Evolutionary conservation across 2,797 vertebrate genomes (phyloP), one percentile per base, ranked within the genome.

Genomic region (Lates japonicus): DNA sequence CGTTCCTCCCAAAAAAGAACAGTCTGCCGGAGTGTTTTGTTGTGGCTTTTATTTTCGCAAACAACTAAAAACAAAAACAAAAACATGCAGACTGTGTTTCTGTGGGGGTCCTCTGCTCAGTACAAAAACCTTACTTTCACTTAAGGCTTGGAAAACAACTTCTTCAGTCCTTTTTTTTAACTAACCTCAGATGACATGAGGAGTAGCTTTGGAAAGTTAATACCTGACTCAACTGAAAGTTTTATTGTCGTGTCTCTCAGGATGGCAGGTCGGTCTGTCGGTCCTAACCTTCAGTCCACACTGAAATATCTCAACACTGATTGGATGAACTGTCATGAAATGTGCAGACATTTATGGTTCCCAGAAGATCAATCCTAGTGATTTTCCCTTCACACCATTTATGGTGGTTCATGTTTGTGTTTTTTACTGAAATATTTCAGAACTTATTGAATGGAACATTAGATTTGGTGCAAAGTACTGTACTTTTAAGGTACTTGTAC

Each of bases 11-110:
- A 8, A 49, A 55, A 59, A 63, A 42, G 59, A 68, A 61, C 41
- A 10, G n/a, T 41, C 48, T 72, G 41, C 2, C 12, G 37, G 41
- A 58, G 19, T 60, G 49, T 61, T 72, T 16, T 70, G 31, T 62
- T 72, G 20, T 73, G 35, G 29, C 12, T 83, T 71, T 58, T 7
- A 70, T 77, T 70, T 80, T 51, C 19, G 59, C 31, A 66, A n/a
- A 49, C 13, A 37, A 3, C 9, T 7, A 16, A 17, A 8, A 11
- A 22, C 12, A 20, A 5, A 5, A 35, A 3, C 7, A 13, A 54
- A 13, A 55, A 19, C 14, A 54, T 57, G 33, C 51, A 64, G 17
- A 52, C 2, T 48, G 4, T 58, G 55, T 74, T 51, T 65, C 39
- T 59, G 37, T 62, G 11, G 19, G 33, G 10, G 5, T 46, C 10